These are phyloP conservation scores for Branchinecta lynchi DNA, from an alignment of 1,140 invertebrate genomes.

Conservation along the genomic window DNA sequence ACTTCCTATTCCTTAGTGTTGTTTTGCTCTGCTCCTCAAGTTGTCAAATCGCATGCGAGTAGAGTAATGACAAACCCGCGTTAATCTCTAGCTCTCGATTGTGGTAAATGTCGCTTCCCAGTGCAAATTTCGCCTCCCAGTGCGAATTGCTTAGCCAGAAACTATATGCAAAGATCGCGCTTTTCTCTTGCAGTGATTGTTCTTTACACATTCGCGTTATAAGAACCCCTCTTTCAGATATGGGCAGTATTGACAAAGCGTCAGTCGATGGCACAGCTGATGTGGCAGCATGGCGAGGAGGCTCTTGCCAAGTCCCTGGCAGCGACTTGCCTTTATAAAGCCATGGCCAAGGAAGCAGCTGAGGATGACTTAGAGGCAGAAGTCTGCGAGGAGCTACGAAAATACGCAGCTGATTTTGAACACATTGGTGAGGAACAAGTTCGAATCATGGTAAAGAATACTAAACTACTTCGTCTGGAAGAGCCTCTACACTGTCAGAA, in stretches of 20 bases:
- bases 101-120: background rate
- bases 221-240: conserved; percentile 43
- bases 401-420: conserved; percentile 73
- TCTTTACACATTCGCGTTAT: too few relatives aligned
- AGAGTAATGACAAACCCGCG: too few relatives aligned
- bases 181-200: background rate
- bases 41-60: too few relatives aligned
- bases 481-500: too few relatives aligned
- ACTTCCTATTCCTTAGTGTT: too few relatives aligned
- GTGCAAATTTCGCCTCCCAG: too few relatives aligned
- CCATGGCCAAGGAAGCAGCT: conserved; percentile 88
- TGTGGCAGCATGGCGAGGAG: conserved; percentile 97
- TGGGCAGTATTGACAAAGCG: conserved; percentile 94
- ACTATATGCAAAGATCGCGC: too few relatives aligned
- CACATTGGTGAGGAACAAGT: conserved; percentile 53
- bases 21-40: too few relatives aligned
- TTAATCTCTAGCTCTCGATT: too few relatives aligned
- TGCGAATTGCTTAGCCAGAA: too few relatives aligned
- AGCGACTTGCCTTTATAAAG: conserved; percentile 89
- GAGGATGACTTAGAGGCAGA: conserved; percentile 93
- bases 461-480: too few relatives aligned
- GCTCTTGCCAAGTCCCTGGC: conserved; percentile 85
- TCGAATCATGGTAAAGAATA: too few relatives aligned
- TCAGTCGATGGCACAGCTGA: conserved; percentile 85
- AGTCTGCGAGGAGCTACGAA: conserved; percentile 74